Percentiles rank a stretch among this genome's conserved stretches.
Conservation (phyloP, 2,888 invertebrate genomes). For the Scaeva pyrastri region DNA sequence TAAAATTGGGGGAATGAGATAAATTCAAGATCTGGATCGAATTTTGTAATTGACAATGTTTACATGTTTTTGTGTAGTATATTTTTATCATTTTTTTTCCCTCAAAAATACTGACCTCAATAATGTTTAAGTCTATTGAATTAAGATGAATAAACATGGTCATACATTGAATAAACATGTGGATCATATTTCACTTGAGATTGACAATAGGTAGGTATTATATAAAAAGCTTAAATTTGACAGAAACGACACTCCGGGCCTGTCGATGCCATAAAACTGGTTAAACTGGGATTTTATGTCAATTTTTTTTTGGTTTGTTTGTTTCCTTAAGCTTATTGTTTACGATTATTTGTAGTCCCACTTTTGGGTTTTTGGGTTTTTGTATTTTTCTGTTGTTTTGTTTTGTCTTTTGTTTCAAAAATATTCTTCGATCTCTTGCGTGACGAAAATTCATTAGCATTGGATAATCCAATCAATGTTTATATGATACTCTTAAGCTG, state of each 20-base stretch:
- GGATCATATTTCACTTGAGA: too few species aligned
- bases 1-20: too few species aligned
- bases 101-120: too few species aligned
- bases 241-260: background rate
- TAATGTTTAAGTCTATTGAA: too few species aligned
- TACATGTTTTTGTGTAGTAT: too few species aligned
- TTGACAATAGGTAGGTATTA: too few species aligned
- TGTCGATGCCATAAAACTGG: conserved; percentile 35
- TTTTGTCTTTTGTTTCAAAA: background rate
- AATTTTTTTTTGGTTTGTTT: background rate
- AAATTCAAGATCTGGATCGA: too few species aligned
- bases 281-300: conserved; percentile 39
- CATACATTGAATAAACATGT: too few species aligned
- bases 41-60: too few species aligned
- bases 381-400: conserved; percentile 5
- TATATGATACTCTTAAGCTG: background rate
- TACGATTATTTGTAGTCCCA: conserved; percentile 12
- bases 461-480: conserved; percentile 25
- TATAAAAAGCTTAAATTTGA: too few species aligned
- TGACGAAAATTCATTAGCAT: conserved; percentile 36
- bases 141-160: too few species aligned
- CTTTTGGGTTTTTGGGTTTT: conserved; percentile 28
- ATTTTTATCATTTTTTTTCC: too few species aligned
- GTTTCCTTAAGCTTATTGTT: conserved; percentile 19
- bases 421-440: conserved; percentile 11